Conservation (phyloP, 2,888 invertebrate species). For the Zygaena filipendulae region DNA sequence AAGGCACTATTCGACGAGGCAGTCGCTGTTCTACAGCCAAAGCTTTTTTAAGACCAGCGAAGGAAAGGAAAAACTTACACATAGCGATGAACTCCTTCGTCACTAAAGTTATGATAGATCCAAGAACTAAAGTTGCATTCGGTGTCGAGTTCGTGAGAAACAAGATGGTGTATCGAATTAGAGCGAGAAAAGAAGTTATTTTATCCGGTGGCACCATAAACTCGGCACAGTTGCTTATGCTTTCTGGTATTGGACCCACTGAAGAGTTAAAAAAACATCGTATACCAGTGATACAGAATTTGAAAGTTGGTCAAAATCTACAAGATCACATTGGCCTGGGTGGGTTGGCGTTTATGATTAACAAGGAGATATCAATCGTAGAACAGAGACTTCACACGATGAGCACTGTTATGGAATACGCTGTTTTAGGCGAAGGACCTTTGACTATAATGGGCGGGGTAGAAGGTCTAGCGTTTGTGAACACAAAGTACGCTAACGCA, state of each 20-base stretch:
- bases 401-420: conserved; percentile 84
- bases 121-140: conserved; percentile 78
- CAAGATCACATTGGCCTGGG: conserved; percentile 92
- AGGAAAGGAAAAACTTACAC: conserved; percentile 84
- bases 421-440: conserved; percentile 84
- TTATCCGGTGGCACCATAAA: conserved; percentile 92
- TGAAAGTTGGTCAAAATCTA: conserved; percentile 86
- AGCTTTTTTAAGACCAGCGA: conserved; percentile 84
- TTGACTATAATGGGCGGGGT: conserved; percentile 90
- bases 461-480: conserved; percentile 89
- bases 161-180: conserved; percentile 76
- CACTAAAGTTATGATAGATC: conserved; percentile 78
- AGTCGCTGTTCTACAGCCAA: conserved; percentile 90
- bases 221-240: conserved; percentile 92
- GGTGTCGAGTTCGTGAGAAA: conserved; percentile 85
- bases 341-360: conserved; percentile 84
- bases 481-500: conserved; percentile 84
- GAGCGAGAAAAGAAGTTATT: conserved; percentile 88
- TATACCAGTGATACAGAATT: conserved; percentile 83
- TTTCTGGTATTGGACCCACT: conserved; percentile 88
- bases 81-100: conserved; percentile 86
- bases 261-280: conserved; percentile 76
- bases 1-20: conserved; percentile 81
- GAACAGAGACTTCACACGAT: conserved; percentile 82
- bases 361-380: conserved; percentile 81